Conservation (phyloP, 2,113 vertebrate species). For the Catharus bicknelli region DNA sequence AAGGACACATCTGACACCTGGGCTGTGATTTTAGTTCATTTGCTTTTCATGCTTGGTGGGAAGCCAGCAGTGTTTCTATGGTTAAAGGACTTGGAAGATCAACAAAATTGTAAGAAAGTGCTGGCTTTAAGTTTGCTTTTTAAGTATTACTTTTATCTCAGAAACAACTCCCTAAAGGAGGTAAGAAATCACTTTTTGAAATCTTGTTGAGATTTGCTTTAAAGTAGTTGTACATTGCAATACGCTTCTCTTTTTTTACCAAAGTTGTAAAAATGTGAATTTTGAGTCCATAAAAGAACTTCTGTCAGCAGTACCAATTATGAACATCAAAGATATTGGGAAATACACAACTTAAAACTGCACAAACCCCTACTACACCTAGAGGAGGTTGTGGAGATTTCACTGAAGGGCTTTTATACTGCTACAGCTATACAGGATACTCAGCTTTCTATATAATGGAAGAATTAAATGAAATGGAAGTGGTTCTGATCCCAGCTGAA, state of each 20-base stretch:
- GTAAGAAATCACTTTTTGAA: background rate
- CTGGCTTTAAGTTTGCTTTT: background rate
- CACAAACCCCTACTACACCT: background rate
- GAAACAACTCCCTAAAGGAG: background rate
- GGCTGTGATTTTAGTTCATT: background rate
- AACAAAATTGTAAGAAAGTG: background rate
- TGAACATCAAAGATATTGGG: background rate
- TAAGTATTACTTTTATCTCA: background rate
- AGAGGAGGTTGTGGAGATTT: background rate
- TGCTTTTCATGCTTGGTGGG: background rate
- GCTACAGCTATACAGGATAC: background rate
- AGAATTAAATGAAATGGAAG: background rate
- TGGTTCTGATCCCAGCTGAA: constrained; percentile 17
- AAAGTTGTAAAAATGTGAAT: background rate
- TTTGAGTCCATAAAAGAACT: background rate
- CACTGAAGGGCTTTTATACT: background rate
- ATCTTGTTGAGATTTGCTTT: background rate
- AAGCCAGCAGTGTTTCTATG: background rate
- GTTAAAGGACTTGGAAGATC: background rate
- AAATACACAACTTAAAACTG: background rate
- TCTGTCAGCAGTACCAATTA: background rate
- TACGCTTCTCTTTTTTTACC: background rate
- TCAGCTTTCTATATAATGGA: background rate
- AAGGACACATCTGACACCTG: background rate
- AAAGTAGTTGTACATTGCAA: background rate